These are phyloP conservation scores for Mustela lutreola DNA, from an alignment of 2,113 vertebrate genomes.

Conservation along the genomic window DNA sequence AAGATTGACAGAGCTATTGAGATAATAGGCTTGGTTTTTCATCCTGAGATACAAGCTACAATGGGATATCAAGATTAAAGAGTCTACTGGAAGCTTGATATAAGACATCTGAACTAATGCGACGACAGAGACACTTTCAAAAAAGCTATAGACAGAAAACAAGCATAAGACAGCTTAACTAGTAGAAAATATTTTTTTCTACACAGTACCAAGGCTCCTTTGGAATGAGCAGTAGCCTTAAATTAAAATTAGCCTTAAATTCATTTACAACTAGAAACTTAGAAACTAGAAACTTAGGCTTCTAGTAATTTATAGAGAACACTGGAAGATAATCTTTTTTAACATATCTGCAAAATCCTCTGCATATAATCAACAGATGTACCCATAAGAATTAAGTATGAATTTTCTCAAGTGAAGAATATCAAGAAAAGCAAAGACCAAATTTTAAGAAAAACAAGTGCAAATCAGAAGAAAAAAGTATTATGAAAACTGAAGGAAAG, in stretches of 20 bases:
- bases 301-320: not conserved
- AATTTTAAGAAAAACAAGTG: slow-evolving; percentile 21
- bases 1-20: not conserved
- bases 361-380: not conserved
- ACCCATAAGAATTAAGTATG: not conserved
- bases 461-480: not conserved
- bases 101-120: not conserved
- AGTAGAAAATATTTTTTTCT: not conserved
- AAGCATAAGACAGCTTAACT: not conserved
- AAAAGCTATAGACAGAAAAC: not conserved
- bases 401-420: not conserved
- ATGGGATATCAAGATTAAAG: not conserved
- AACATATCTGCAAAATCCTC: not conserved
- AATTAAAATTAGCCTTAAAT: not conserved
- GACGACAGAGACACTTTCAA: not conserved
- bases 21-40: not conserved
- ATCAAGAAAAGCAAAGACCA: slow-evolving; percentile 23
- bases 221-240: not conserved
- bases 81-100: not conserved
- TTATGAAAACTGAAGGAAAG: not conserved
- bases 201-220: not conserved
- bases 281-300: not conserved
- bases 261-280: not conserved
- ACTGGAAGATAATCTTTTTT: not conserved
- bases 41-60: slow-evolving; percentile 16